These are phyloP conservation scores for Carlito syrichta DNA, from an alignment of 2,113 vertebrate genomes.

Conservation along the genomic window DNA sequence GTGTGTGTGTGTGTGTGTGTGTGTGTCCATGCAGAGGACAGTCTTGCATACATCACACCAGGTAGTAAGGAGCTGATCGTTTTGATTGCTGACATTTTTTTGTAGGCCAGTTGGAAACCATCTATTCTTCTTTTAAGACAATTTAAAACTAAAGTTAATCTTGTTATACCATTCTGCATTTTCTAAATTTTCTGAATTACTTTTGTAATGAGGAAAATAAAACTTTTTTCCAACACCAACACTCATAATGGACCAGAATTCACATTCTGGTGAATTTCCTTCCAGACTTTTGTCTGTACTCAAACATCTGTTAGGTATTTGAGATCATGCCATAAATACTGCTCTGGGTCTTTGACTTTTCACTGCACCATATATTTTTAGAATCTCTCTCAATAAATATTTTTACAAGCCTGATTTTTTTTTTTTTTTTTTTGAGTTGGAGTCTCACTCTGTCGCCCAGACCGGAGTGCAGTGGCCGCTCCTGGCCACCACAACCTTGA, in stretches of 20 bases:
- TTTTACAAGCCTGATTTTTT: conserved; percentile 16
- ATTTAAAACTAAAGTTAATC: background rate
- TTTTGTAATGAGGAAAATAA: conserved; percentile 18
- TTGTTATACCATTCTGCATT: background rate
- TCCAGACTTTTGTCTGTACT: background rate
- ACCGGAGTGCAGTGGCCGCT: too few species aligned
- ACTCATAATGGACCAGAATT: background rate
- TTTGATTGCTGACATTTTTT: background rate
- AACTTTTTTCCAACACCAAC: background rate
- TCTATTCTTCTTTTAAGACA: background rate
- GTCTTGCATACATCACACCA: background rate
- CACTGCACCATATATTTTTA: conserved; percentile 26
- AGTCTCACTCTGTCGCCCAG: too few species aligned
- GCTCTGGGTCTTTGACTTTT: background rate
- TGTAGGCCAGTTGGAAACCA: background rate
- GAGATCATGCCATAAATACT: background rate
- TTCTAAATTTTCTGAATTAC: conserved; percentile 31
- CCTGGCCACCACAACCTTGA: too few species aligned
- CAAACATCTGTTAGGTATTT: conserved; percentile 12
- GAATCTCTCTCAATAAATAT: background rate
- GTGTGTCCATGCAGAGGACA: background rate
- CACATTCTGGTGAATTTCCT: conserved; percentile 16
- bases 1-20: rapidly evolving
- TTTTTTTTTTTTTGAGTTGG: too few species aligned
- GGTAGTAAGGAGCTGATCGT: background rate